A percentile compares a stretch with the other conserved stretches of the same genome.
phyloP scores from a whole-genome alignment of 2,797 vertebrate species.

The Monodelphis domestica region DNA sequence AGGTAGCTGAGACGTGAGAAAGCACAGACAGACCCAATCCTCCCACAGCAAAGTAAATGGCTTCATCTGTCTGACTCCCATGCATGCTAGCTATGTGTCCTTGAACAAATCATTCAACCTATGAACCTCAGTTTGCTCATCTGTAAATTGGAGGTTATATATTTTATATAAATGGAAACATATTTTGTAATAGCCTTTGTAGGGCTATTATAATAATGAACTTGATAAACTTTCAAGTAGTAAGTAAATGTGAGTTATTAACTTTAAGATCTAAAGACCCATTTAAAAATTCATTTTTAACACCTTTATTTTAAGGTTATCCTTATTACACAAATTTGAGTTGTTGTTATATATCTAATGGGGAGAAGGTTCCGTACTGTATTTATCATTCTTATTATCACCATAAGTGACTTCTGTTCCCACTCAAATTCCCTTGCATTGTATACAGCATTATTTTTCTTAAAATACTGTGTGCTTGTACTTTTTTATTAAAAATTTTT shows the following conservation, averaged over 20 bases:
- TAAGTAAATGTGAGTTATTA: neutral
- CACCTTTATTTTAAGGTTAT: neutral
- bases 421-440: neutral
- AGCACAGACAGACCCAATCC: neutral
- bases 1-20: neutral
- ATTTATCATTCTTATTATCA: neutral
- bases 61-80: neutral
- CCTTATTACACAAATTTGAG: neutral
- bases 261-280: neutral
- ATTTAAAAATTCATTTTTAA: neutral
- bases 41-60: neutral
- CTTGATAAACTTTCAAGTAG: neutral
- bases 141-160: neutral
- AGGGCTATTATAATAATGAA: neutral
- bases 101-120: neutral
- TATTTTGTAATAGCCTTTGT: neutral
- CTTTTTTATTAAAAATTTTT: neutral
- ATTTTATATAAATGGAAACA: neutral
- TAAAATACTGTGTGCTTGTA: neutral
- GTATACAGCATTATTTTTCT: neutral
- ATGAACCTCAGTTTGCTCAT: neutral
- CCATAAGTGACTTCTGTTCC: neutral
- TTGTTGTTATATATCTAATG: neutral
- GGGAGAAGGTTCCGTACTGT: neutral
- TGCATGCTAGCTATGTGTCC: neutral